phyloP scores from a whole-genome alignment of 1,140 invertebrate species.

The Drosophila sp. region DNA sequence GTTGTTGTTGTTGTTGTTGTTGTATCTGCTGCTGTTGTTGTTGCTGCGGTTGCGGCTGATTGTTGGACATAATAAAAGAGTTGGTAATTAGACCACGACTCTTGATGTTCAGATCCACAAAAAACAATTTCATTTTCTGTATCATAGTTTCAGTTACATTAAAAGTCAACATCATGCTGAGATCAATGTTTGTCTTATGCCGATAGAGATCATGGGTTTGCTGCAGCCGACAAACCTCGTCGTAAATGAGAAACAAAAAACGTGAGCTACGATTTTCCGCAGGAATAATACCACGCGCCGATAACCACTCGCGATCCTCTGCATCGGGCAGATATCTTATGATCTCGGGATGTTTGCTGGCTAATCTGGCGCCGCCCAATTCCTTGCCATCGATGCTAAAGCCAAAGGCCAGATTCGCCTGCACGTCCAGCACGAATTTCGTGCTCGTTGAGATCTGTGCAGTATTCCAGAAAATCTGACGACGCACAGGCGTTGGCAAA shows the following conservation, averaged over 20 bases:
- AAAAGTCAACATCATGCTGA: slow-evolving; percentile 73
- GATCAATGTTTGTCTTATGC: slow-evolving; percentile 70
- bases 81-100: slow-evolving; percentile 82
- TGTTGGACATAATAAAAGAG: slow-evolving; percentile 66
- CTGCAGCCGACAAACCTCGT: slow-evolving; percentile 75
- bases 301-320: slow-evolving; percentile 79
- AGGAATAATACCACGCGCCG: slow-evolving; percentile 72
- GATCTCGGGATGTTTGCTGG: slow-evolving; percentile 82
- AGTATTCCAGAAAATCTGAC: slow-evolving; percentile 83
- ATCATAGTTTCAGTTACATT: slow-evolving; percentile 79
- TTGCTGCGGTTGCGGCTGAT: slow-evolving; percentile 33
- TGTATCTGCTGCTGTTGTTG: slow-evolving; percentile 32
- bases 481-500: slow-evolving; percentile 65
- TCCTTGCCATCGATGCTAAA: slow-evolving; percentile 80
- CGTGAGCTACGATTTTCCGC: slow-evolving; percentile 75
- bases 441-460: slow-evolving; percentile 76
- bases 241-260: slow-evolving; percentile 80
- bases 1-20: slow-evolving; percentile 20
- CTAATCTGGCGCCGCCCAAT: slow-evolving; percentile 55
- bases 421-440: slow-evolving; percentile 81
- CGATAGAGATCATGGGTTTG: slow-evolving; percentile 74
- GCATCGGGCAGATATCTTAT: slow-evolving; percentile 82
- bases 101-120: slow-evolving; percentile 82
- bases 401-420: slow-evolving; percentile 82
- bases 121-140: slow-evolving; percentile 81